phyloP scores from a whole-genome alignment of 2,888 invertebrate genomes.

The Cantharis nigra region DNA sequence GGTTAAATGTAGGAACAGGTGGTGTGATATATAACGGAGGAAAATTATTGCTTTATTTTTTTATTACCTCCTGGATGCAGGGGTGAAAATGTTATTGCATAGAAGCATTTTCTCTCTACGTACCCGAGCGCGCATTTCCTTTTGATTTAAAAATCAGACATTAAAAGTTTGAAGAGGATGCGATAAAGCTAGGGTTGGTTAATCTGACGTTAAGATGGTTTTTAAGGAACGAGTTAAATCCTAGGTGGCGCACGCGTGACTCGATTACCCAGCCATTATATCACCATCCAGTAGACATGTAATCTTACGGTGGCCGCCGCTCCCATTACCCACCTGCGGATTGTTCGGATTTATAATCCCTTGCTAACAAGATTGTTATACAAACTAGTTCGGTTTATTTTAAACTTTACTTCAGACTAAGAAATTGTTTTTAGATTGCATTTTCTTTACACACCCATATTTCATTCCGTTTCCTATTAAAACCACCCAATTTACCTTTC shows the following conservation, averaged over 20 bases:
- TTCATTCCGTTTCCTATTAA: not conserved
- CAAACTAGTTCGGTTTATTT: constrained; percentile 38
- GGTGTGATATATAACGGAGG: constrained; percentile 9
- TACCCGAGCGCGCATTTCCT: not conserved
- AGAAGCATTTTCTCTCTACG: constrained; percentile 9
- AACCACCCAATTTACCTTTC: not conserved
- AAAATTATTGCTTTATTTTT: constrained; percentile 6
- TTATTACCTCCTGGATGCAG: constrained; percentile 1
- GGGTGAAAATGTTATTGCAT: not conserved
- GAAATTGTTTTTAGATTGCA: constrained; percentile 30
- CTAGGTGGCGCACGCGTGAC: constrained; percentile 48
- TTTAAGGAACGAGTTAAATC: constrained; percentile 23
- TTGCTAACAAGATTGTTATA: constrained; percentile 44
- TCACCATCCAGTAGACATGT: constrained; percentile 54
- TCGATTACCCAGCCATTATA: constrained; percentile 54
- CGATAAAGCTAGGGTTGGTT: constrained; percentile 17
- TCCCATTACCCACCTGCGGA: constrained; percentile 50
- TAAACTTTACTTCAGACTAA: constrained; percentile 34
- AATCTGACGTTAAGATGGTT: constrained; percentile 24
- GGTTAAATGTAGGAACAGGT: constrained; percentile 15
- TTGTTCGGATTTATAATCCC: constrained; percentile 46
- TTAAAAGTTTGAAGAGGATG: constrained; percentile 15
- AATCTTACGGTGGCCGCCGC: constrained; percentile 51
- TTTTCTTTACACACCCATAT: constrained; percentile 21
- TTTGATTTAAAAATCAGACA: constrained; percentile 13